Evolutionary conservation across 2,113 vertebrate species (phyloP).

Genomic region (Phyllostomus hastatus): DNA sequence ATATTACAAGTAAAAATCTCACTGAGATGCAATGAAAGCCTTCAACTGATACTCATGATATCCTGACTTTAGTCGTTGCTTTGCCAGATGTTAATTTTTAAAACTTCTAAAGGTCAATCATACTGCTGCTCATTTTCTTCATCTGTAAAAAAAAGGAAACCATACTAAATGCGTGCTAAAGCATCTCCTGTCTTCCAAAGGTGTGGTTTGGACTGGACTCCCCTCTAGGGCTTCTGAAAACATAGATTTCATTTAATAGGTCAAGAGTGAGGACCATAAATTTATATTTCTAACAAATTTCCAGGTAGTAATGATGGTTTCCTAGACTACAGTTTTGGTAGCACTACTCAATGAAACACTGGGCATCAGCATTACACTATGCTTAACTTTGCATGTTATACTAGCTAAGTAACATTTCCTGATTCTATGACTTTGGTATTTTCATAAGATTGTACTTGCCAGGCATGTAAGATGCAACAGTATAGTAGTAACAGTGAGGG

Average conservation of each 20-base stretch:
- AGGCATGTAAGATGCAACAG: neutral
- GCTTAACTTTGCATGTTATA: neutral
- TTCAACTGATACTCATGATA: neutral
- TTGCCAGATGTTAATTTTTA: neutral
- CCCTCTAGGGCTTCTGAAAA: neutral
- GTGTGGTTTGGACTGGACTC: neutral
- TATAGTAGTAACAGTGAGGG: neutral
- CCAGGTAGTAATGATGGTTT: neutral
- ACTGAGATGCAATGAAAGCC: neutral
- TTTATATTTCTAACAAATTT: neutral
- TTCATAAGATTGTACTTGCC: neutral
- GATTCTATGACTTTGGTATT: neutral
- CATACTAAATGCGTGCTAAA: neutral
- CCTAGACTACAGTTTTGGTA: neutral
- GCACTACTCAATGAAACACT: neutral
- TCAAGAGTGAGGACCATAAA: neutral
- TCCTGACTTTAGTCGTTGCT: neutral
- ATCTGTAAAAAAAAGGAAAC: neutral
- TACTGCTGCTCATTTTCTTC: neutral
- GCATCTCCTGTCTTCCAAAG: neutral
- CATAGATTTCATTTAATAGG: neutral
- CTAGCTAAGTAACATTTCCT: neutral
- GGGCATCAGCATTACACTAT: neutral
- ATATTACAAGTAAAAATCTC: neutral
- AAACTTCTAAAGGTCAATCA: neutral